Evolutionary conservation across 2,888 invertebrate genomes (phyloP).

Genomic region (Erebia palarica): DNA sequence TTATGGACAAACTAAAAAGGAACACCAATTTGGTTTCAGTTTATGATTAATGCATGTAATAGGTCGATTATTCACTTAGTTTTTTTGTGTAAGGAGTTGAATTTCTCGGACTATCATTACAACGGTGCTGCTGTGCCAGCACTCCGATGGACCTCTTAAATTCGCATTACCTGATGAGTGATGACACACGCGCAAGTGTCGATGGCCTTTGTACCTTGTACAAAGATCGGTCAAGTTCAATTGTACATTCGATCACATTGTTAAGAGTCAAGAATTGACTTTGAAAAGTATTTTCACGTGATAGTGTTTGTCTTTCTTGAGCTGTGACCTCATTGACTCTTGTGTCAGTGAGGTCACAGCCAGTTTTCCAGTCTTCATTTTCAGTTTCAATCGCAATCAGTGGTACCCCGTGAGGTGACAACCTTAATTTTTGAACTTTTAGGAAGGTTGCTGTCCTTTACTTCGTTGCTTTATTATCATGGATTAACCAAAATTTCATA

Average conservation of each 20-base stretch:
- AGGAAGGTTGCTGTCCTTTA: too few relatives aligned
- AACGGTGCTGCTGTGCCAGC: slow-evolving; percentile 38
- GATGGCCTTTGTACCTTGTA: slow-evolving; percentile 44
- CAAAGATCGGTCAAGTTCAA: slow-evolving; percentile 48
- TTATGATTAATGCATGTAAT: neutral
- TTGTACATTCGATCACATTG: slow-evolving; percentile 29
- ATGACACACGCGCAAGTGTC: slow-evolving; percentile 45
- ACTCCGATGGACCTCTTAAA: slow-evolving; percentile 42
- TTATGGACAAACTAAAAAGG: too few relatives aligned
- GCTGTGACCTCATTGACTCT: neutral
- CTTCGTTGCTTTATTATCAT: too few relatives aligned
- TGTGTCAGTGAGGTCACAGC: too few relatives aligned
- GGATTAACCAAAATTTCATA: too few relatives aligned
- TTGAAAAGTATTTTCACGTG: neutral
- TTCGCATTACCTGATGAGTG: slow-evolving; percentile 43
- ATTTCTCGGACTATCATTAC: slow-evolving; percentile 39
- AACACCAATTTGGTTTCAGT: too few relatives aligned
- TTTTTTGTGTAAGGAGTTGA: slow-evolving; percentile 15
- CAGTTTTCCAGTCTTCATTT: too few relatives aligned
- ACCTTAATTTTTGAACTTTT: too few relatives aligned
- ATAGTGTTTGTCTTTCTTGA: neutral
- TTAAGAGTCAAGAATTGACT: neutral
- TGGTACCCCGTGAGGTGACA: too few relatives aligned
- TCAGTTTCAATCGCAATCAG: too few relatives aligned
- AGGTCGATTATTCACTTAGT: neutral